Evolutionary conservation across 2,113 vertebrate species (phyloP).

Genomic region (Onychostruthus taczanowskii): DNA sequence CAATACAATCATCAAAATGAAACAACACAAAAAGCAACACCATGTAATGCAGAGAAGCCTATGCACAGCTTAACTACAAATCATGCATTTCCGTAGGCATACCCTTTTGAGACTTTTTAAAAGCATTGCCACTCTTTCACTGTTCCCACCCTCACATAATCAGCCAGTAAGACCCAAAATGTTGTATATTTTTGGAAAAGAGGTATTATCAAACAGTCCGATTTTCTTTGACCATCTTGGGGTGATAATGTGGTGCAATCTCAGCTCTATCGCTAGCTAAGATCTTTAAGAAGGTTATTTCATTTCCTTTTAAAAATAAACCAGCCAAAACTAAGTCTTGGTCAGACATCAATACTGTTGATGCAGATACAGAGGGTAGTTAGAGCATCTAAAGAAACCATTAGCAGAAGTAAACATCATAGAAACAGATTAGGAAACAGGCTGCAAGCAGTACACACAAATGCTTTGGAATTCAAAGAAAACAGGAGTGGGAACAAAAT

Average conservation of each 20-base stretch:
- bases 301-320: neutral
- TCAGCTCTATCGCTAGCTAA: neutral
- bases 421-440: neutral
- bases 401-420: neutral
- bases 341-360: neutral
- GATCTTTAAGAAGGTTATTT: neutral
- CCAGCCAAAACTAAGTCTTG: neutral
- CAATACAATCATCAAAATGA: neutral
- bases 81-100: neutral
- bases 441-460: neutral
- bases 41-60: neutral
- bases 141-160: neutral
- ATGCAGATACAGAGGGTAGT: neutral
- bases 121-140: neutral
- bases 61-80: neutral
- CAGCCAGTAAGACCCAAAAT: neutral
- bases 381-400: neutral
- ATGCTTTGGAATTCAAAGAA: neutral
- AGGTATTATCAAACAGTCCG: neutral
- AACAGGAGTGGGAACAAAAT: neutral
- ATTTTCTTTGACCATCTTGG: neutral
- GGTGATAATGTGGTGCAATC: neutral
- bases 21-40: neutral
- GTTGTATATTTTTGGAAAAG: neutral
- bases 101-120: neutral